Base-by-base conservation (phyloP, 2,113 vertebrate species). In the Lasiurus cinereus region DNA sequence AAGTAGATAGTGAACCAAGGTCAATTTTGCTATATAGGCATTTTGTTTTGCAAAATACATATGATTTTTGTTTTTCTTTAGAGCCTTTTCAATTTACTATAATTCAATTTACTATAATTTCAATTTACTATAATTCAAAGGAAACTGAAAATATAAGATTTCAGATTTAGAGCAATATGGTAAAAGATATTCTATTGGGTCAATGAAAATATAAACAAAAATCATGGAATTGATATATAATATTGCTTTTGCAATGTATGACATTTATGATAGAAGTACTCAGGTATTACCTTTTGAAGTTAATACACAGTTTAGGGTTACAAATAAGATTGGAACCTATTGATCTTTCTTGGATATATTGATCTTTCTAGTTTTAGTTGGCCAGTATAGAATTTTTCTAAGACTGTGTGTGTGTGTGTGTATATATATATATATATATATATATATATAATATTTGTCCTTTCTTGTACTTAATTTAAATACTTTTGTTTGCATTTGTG, bases 81-180 rank as follows among this genome's bases (percentile, higher is more conserved):
- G 9, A 13, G 21, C 50, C 29, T 87, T 95, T 79, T 79, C 7
- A 24, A 73, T 80, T 74, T 84, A 80, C 36, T 76, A 27, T 88
- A 91, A 70, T 66, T 13, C 29, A 79, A 94, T n/a, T n/a, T n/a
- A n/a, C n/a, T n/a, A n/a, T n/a, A n/a, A n/a, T 95, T 79, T 79
- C 7, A 24, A 73, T 80, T 74, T 84, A 80, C 36, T 76, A 27
- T 88, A 91, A 70, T 66, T 13, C 29, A 79, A 94, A 83, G 39
- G 33, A 92, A 94, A 74, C 21, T 94, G 12, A 87, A 94, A 91
- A 94, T 72, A 21, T 24, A 85, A 85, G 54, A 74, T 79, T 94
- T 88, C n/a, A 82, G 29, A 76, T 91, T 96, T 82, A 87, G 78
- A 91, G 27, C 9, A 96, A 3, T 36, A 52, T 69, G 66, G 8